These are phyloP conservation scores for Caradrina kadenii DNA, from an alignment of 2,888 invertebrate species.

Conservation along the genomic window DNA sequence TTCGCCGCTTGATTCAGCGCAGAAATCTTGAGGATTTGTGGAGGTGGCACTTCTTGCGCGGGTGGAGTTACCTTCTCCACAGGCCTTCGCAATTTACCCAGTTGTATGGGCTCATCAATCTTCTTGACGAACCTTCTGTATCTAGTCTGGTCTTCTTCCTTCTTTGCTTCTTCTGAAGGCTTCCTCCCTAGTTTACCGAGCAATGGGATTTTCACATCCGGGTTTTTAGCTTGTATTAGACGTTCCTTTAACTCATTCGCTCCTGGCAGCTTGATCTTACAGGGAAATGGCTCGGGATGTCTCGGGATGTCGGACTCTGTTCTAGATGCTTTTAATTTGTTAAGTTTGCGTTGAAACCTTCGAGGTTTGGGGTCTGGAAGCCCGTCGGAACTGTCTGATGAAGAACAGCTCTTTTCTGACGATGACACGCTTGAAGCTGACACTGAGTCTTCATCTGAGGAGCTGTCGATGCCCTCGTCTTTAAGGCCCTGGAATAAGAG, in stretches of 20 bases:
- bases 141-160: conserved; percentile 78
- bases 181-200: conserved; percentile 82
- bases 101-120: conserved; percentile 82
- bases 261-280: conserved; percentile 73
- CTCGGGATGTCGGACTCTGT: conserved; percentile 86
- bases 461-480: conserved; percentile 89
- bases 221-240: conserved; percentile 79
- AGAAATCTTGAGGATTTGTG: conserved; percentile 79
- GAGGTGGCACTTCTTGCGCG: conserved; percentile 74
- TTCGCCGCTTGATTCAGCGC: conserved; percentile 84
- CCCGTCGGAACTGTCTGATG: conserved; percentile 86
- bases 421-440: conserved; percentile 86
- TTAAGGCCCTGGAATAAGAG: conserved; percentile 83
- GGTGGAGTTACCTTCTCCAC: conserved; percentile 73
- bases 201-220: conserved; percentile 79
- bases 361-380: conserved; percentile 80
- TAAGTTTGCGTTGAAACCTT: conserved; percentile 83
- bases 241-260: conserved; percentile 76
- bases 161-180: conserved; percentile 79
- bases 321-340: conserved; percentile 84
- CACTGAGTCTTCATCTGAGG: conserved; percentile 87
- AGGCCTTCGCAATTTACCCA: conserved; percentile 82
- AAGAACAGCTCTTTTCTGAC: conserved; percentile 87
- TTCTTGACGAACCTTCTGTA: conserved; percentile 80
- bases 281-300: conserved; percentile 76